Base-by-base conservation (phyloP, 1,140 invertebrate species). In the Gryon sp. region DNA sequence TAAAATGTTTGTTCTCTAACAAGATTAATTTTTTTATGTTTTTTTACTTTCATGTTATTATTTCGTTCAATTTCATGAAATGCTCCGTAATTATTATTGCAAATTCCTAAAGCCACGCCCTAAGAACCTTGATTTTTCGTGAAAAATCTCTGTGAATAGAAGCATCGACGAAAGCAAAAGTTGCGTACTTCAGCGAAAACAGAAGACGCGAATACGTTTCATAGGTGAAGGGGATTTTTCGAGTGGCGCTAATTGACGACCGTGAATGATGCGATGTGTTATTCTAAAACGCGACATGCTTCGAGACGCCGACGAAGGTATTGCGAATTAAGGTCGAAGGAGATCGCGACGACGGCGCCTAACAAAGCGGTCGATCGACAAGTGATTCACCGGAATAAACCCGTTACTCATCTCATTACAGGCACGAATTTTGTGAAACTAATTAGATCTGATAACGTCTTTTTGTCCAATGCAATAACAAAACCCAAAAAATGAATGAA, bases 371-470 rank as follows among this genome's bases (percentile, higher is more conserved):
- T 68, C 68, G 68, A 72, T 72, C 72, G 52, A 40, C 53, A 36
- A 75, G 46, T 68, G 53, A 60, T 68, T 62, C 62, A 34, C 53
- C 22, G 72, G 45, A 62, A 59, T 65, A 75, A 75, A 62, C 53
- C 53, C 62, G 72, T 75, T 66, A 68, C 62, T 75, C 72, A 59
- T 63, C 73, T 69, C 59, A 68, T 69, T 76, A 76, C 69, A 59
- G 41, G 22, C 57, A 69, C 63, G 7, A 45, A 26, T 76, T 69
- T 75, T 55, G 26, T n/a, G n/a, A n/a, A n/a, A n/a, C n/a, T n/a
- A n/a, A n/a, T n/a, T n/a, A n/a, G n/a, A n/a, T n/a, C n/a, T n/a
- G n/a, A n/a, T n/a, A n/a, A n/a, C n/a, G n/a, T n/a, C n/a, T n/a
- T n/a, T n/a, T n/a, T n/a, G n/a, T n/a, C n/a, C n/a, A n/a, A n/a